These are phyloP conservation scores for Sarcophaga variegata DNA, from an alignment of 2,888 invertebrate species.

Conservation along the genomic window DNA sequence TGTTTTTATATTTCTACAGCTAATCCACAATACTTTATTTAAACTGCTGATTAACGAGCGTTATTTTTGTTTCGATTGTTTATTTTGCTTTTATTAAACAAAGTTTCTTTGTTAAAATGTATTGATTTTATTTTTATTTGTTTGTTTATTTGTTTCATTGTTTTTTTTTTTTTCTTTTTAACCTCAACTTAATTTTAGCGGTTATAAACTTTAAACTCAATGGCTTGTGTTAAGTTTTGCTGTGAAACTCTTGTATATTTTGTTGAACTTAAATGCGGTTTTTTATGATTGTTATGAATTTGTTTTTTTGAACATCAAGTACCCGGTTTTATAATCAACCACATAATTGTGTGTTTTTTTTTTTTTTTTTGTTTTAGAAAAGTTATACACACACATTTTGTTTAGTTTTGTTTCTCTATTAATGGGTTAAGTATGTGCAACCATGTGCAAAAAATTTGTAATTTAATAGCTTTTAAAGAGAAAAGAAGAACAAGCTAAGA, in stretches of 20 bases:
- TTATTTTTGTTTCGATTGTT: not conserved
- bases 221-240: not conserved
- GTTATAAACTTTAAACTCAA: constrained; percentile 49
- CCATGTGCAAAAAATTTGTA: constrained; percentile 60
- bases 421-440: constrained; percentile 67
- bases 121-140: constrained; percentile 20
- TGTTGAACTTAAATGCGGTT: constrained; percentile 12
- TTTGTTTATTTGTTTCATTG: not conserved
- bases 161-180: constrained; percentile 27
- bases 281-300: not conserved
- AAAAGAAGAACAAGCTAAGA: constrained; percentile 19
- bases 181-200: constrained; percentile 46
- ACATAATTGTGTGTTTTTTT: constrained; percentile 12
- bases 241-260: not conserved
- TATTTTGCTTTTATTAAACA: not conserved
- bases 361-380: not conserved
- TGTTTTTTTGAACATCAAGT: not conserved
- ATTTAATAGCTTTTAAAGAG: constrained; percentile 57
- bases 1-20: constrained; percentile 5
- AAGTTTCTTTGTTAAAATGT: constrained; percentile 13
- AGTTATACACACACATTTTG: not conserved
- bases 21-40: not conserved
- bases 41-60: constrained; percentile 2
- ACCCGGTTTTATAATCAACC: constrained; percentile 15
- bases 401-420: constrained; percentile 39